Evolutionary conservation across 2,888 invertebrate genomes (phyloP).

Genomic region (Acleris emargana): DNA sequence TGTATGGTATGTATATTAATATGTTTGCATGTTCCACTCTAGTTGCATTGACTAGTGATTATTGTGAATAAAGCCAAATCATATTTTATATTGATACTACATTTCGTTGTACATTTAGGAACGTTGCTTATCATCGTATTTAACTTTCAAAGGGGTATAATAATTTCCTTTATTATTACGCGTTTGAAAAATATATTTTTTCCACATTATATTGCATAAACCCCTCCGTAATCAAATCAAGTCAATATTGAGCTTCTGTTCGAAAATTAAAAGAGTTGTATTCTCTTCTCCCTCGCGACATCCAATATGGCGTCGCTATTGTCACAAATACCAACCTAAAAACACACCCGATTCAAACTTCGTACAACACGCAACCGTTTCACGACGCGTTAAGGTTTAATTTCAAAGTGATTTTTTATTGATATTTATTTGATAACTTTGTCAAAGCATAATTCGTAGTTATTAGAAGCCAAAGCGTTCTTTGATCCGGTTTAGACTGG

Average conservation of each 20-base stretch:
- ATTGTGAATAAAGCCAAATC: too few relatives aligned
- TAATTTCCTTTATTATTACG: too few relatives aligned
- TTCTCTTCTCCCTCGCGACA: slow-evolving; percentile 43
- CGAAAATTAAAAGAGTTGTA: slow-evolving; percentile 72
- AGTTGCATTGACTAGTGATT: too few relatives aligned
- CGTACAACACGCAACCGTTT: slow-evolving; percentile 37
- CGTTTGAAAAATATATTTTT: not conserved
- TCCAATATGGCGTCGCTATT: slow-evolving; percentile 47
- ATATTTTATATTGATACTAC: too few relatives aligned
- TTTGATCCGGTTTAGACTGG: slow-evolving; percentile 60
- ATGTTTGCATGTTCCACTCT: too few relatives aligned
- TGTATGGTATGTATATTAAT: too few relatives aligned
- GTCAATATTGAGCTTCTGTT: slow-evolving; percentile 59
- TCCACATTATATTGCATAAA: slow-evolving; percentile 41
- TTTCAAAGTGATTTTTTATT: slow-evolving; percentile 2
- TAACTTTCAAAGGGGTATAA: too few relatives aligned
- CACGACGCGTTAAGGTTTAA: not conserved
- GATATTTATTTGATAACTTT: slow-evolving; percentile 37
- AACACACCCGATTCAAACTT: slow-evolving; percentile 1
- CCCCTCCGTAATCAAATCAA: slow-evolving; percentile 63
- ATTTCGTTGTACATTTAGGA: too few relatives aligned
- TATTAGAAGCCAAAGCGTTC: slow-evolving; percentile 63
- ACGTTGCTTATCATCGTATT: too few relatives aligned
- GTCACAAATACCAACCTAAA: slow-evolving; percentile 35
- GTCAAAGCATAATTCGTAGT: slow-evolving; percentile 54